Evolutionary conservation across 2,888 invertebrate species (phyloP).

Genomic region (Patella caerulea): DNA sequence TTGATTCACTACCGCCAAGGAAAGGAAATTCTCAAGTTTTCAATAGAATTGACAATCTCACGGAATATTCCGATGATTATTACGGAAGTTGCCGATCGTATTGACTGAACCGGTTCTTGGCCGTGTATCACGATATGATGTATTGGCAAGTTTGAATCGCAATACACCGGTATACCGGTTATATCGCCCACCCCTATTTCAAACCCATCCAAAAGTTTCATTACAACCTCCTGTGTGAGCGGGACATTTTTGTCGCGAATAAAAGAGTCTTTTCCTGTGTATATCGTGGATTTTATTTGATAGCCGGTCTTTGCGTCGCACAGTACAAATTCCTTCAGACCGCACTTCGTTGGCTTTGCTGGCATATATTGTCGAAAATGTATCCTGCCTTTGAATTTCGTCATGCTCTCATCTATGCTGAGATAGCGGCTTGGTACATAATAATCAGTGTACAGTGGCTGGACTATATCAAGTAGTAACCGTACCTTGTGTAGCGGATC

Average conservation of each 20-base stretch:
- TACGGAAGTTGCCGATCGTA: too few species aligned
- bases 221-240: constrained; percentile 27
- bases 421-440: constrained; percentile 22
- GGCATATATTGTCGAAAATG: constrained; percentile 33
- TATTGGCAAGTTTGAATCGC: too few species aligned
- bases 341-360: constrained; percentile 29
- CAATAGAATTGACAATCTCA: too few species aligned
- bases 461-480: constrained; percentile 8
- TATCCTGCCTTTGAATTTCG: constrained; percentile 36
- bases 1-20: too few species aligned
- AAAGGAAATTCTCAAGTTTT: too few species aligned
- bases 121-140: too few species aligned
- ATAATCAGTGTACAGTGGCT: constrained; percentile 18
- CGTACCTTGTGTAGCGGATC: constrained; percentile 16
- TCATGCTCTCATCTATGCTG: constrained; percentile 28
- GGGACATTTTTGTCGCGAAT: constrained; percentile 17
- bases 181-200: too few species aligned
- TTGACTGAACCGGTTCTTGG: too few species aligned
- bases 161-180: too few species aligned
- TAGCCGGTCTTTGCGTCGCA: constrained; percentile 36
- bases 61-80: too few species aligned
- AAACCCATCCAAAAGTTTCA: constrained; percentile 25
- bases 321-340: constrained; percentile 27
- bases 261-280: constrained; percentile 9
- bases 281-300: constrained; percentile 24